These are phyloP conservation scores for Drosophila setosimentum DNA, from an alignment of 2,888 invertebrate species.

Conservation along the genomic window DNA sequence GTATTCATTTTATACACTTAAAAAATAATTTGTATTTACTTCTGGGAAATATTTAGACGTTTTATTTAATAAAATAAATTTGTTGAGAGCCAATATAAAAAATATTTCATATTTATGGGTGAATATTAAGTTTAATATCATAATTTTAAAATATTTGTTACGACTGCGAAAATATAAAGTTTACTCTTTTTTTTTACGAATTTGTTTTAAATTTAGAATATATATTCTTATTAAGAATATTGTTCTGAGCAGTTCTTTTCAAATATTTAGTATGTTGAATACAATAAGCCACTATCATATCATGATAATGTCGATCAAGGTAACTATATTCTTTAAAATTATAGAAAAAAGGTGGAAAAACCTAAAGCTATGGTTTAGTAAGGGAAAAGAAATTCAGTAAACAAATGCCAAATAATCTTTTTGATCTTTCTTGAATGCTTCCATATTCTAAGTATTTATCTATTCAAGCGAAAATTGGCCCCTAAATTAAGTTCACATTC, in stretches of 20 bases:
- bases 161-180: background rate
- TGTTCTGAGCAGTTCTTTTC: background rate
- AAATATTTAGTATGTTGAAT: background rate
- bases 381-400: background rate
- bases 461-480: background rate
- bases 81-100: background rate
- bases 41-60: background rate
- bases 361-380: no score
- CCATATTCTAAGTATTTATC: background rate
- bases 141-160: background rate
- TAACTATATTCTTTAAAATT: background rate
- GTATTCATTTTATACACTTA: slow-evolving; percentile 24
- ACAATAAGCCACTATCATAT: rapidly evolving
- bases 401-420: background rate
- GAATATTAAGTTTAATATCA: background rate
- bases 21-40: background rate
- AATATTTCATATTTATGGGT: background rate
- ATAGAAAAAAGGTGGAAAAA: background rate
- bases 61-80: background rate
- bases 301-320: rapidly evolving
- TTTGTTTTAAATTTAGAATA: background rate
- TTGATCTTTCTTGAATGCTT: background rate
- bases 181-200: background rate
- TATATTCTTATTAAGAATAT: background rate
- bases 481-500: background rate